Base-by-base conservation (phyloP, 2,113 vertebrate genomes). In the Eudyptes chrysolophus region DNA sequence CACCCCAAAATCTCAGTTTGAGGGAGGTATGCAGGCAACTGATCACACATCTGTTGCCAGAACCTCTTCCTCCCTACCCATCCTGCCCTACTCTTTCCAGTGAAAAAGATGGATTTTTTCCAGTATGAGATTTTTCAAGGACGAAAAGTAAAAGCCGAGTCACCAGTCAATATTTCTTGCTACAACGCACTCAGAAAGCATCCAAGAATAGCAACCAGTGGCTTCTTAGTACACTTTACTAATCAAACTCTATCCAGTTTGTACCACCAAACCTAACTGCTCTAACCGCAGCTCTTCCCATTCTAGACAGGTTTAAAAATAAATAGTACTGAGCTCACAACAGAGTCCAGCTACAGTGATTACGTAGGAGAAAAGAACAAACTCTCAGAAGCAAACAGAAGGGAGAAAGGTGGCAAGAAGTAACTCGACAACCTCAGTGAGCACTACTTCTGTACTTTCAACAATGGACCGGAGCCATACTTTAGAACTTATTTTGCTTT, bases 341-440 rank as follows among this genome's bases (percentile, higher is more conserved):
- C 27, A 64, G 77, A 70, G 38, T 40, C 34, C 25, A 51, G 38
- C 42, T 68, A 18, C 36, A 42, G 57, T 10, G 52, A 76, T 44
- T 51, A 64, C 0, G 4, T 0, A 55, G 68, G 76, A 49, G 60
- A 51, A 49, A 49, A 78, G 27, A 78, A 66, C 0, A 0, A 84
- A 26, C 16, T 20, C 40, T 9, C 68, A 57, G 74, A 66, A 60
- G 38, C 48, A 78, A 89, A 84, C 5, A 48, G 40, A 42, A 42
- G 14, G n/a, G 21, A 64, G 29, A 65, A 62, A 46, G 54, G 60
- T 34, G 40, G 21, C 27, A 38, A 77, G n/a, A 52, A 38, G 30
- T 7, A 51, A 36, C 64, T 42, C 4, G 0, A 61, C 71, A 51
- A 27, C 27, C 44, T 34, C 86, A 51, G 36, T 1, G 0, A 40